These are phyloP conservation scores for Cyphomyrus discorhynchus DNA, from an alignment of 2,113 vertebrate genomes.

Conservation along the genomic window DNA sequence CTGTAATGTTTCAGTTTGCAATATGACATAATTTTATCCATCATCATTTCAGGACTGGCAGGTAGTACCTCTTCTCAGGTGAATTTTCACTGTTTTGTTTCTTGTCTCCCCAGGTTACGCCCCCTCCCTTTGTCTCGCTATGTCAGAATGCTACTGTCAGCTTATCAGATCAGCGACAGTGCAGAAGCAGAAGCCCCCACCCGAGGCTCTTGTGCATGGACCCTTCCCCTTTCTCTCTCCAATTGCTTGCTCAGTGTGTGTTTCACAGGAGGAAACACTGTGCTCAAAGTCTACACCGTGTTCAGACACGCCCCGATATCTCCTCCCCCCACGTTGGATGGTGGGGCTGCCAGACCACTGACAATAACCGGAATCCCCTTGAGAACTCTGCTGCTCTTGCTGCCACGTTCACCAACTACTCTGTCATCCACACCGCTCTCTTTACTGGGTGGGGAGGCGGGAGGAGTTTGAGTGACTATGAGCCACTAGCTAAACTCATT, in stretches of 20 bases:
- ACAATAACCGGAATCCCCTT: no score
- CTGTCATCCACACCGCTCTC: no score
- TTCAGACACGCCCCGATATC: no score
- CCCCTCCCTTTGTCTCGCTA: neutral
- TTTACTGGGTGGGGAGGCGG: no score
- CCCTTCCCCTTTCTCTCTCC: neutral
- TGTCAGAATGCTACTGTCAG: neutral
- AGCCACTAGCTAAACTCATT: neutral
- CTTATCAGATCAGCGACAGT: neutral
- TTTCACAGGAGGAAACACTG: neutral
- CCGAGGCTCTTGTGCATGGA: neutral
- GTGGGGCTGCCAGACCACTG: no score
- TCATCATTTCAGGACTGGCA: neutral
- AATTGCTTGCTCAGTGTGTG: neutral
- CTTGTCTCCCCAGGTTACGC: neutral
- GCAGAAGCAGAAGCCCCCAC: neutral
- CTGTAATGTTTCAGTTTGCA: neutral
- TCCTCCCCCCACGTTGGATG: no score
- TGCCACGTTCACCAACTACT: no score
- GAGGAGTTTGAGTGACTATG: no score
- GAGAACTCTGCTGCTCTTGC: no score
- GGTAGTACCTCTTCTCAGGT: neutral
- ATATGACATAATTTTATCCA: neutral
- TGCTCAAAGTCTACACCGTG: no score
- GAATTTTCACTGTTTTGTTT: neutral